Conservation (phyloP, 2,113 vertebrate species). For the Anhinga rufa region DNA sequence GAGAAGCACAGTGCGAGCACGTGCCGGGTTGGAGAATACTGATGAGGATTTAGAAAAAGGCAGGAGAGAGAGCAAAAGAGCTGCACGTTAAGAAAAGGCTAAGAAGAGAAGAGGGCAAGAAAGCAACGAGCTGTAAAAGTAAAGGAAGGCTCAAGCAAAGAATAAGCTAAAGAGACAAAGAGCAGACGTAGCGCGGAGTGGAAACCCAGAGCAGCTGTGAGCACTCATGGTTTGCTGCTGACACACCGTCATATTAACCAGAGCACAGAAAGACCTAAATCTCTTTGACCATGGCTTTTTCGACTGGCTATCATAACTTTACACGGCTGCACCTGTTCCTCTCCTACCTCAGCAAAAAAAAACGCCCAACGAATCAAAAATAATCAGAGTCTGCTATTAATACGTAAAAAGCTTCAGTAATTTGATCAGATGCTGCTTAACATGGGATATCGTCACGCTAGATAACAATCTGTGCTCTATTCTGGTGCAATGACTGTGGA, state of each 20-base stretch:
- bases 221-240: background rate
- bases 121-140: background rate
- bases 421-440: background rate
- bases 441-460: background rate
- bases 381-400: background rate
- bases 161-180: background rate
- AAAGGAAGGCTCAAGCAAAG: background rate
- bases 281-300: background rate
- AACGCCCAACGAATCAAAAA: background rate
- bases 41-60: background rate
- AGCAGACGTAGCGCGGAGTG: fast-evolving
- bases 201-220: background rate
- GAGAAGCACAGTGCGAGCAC: background rate
- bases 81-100: background rate
- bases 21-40: background rate
- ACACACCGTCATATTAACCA: background rate
- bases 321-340: background rate
- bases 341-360: background rate
- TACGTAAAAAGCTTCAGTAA: background rate
- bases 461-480: background rate
- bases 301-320: background rate
- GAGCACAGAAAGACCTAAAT: background rate
- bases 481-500: background rate
- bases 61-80: background rate
- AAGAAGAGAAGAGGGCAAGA: background rate